Conservation (phyloP, 2,113 vertebrate species). For the Nestor notabilis region DNA sequence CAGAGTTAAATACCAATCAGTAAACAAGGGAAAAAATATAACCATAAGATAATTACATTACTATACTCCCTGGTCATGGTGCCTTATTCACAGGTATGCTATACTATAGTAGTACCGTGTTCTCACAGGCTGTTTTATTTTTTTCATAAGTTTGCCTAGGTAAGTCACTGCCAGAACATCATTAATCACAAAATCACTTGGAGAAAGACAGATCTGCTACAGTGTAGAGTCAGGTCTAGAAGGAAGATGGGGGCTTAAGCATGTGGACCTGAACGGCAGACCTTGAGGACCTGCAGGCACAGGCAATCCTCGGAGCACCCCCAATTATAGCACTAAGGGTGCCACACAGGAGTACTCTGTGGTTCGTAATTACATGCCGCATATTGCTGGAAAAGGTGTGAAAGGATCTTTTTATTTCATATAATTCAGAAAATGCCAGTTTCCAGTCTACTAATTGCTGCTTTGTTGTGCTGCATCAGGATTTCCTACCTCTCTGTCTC, state of each 20-base stretch:
- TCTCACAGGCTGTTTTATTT: background rate
- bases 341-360: background rate
- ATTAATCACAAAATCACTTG: background rate
- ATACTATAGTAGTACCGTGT: background rate
- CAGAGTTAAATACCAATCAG: background rate
- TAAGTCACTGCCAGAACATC: background rate
- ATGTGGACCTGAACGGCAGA: accelerated
- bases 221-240: background rate
- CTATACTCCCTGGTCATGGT: background rate
- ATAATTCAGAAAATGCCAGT: background rate
- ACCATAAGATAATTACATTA: background rate
- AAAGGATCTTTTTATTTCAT: background rate
- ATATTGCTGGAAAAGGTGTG: background rate
- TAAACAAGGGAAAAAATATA: background rate
- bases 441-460: background rate
- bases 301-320: background rate
- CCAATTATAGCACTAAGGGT: background rate
- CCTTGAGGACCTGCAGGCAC: background rate
- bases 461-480: background rate
- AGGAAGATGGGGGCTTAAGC: background rate
- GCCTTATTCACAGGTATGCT: background rate
- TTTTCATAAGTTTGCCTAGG: background rate
- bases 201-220: background rate
- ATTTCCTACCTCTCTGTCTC: background rate
- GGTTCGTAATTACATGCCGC: accelerated